A percentile compares a stretch with the other conserved stretches of the same genome.
These are phyloP conservation scores for Drosophila peninsularis DNA, from an alignment of 2,888 invertebrate species.

Conservation along the genomic window DNA sequence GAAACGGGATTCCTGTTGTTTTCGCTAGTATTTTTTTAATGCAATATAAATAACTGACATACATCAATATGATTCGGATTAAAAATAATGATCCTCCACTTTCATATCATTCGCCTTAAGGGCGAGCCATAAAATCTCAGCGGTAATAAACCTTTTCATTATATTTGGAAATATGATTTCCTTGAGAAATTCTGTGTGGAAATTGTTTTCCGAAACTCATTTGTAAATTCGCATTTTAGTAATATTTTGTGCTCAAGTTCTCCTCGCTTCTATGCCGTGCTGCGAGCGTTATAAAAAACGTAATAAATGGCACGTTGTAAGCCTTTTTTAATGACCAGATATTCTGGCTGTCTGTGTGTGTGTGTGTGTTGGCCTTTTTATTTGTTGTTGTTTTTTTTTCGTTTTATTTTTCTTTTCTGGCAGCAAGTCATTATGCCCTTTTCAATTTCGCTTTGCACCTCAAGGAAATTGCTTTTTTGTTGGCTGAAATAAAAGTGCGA, in stretches of 20 bases:
- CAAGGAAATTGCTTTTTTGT: slow-evolving; percentile 73
- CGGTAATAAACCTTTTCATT: background rate
- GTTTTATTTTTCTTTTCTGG: slow-evolving; percentile 15
- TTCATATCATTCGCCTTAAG: background rate
- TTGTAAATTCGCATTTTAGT: slow-evolving; percentile 8
- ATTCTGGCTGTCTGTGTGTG: slow-evolving; percentile 22
- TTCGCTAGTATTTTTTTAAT: background rate
- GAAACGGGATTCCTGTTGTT: background rate
- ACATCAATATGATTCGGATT: background rate
- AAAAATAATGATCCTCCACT: background rate
- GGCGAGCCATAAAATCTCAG: background rate
- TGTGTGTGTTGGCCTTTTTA: slow-evolving; percentile 35
- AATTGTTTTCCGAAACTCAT: slow-evolving; percentile 17
- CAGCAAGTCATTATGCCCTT: slow-evolving; percentile 71
- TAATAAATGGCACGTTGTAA: slow-evolving; percentile 64
- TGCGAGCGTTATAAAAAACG: slow-evolving; percentile 59
- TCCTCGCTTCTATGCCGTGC: slow-evolving; percentile 29
- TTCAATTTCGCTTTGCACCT: slow-evolving; percentile 75
- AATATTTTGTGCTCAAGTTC: slow-evolving; percentile 13
- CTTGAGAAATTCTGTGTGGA: background rate
- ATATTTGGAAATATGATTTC: background rate
- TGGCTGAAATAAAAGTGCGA: slow-evolving; percentile 65
- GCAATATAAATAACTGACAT: background rate
- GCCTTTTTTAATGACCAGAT: slow-evolving; percentile 75
- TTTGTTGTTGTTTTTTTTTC: slow-evolving; percentile 17